Evolutionary conservation across 2,797 vertebrate species (phyloP), one percentile per base, ranked within the genome.

Genomic region (Brachyrhaphis roseni): DNA sequence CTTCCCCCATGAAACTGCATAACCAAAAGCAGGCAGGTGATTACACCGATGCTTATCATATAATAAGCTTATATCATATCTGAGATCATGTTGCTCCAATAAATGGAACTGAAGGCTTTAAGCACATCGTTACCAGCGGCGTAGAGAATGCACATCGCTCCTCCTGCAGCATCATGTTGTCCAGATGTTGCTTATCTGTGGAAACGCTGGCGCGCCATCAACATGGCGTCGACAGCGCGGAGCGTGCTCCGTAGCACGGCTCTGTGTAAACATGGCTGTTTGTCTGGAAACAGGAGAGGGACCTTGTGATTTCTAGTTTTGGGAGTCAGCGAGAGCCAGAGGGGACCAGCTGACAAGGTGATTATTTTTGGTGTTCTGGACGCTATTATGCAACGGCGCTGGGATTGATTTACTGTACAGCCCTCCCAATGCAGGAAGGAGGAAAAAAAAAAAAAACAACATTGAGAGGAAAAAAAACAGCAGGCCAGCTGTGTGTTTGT

Each of bases 351-450:
- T 81, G 88, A 90, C 87, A 83, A 85, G 90, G 86, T 85, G 88
- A 93, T 94, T 92, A 92, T 94, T 93, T 59, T 90, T 85, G 87
- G 81, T 85, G 75, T 92, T 91, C 41, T 93, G 92, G 90, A 92
- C 87, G 89, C 88, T 80, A 84, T 95, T 94, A 94, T 72, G 92
- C 91, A 95, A 94, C 36, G 43, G 83, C 82, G n/a, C 78, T 34
- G 77, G 84, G 88, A 94, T 91, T 93, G 93, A 92, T 93, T 95
- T 92, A 92, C 91, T 91, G 89, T 91, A 90, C 79, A 39, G 45
- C 3, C 41, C 78, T 49, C 31, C 26, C 66, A 87, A 81, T 53
- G 4, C 74, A 1, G 78, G 68, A 82, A 80, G 83, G 78, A 88
- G 81, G 47, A 53, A 83, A 85, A 86, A 81, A 78, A 45, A 77